Conservation (phyloP, 2,113 vertebrate genomes). For the Pygoscelis adeliae region DNA sequence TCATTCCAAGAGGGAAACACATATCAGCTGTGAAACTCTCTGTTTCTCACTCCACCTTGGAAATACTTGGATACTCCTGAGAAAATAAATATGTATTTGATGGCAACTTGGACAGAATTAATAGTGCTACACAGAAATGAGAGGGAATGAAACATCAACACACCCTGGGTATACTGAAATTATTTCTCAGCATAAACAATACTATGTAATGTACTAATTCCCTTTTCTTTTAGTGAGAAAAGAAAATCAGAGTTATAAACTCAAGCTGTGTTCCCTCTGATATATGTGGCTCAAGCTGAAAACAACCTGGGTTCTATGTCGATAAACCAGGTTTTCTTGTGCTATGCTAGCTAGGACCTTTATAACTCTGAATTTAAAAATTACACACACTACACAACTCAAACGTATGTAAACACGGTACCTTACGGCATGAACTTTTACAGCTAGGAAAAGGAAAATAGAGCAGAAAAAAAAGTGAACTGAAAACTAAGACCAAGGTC, state of each 20-base stretch:
- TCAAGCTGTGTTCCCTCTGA: background rate
- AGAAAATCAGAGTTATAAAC: background rate
- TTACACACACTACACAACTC: background rate
- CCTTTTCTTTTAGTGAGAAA: background rate
- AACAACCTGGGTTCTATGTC: background rate
- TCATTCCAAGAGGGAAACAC: slow-evolving; percentile 72
- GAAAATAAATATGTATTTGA: slow-evolving; percentile 73
- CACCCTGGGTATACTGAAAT: slow-evolving; percentile 54
- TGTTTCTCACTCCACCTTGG: slow-evolving; percentile 74
- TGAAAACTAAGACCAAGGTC: background rate
- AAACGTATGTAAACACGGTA: background rate
- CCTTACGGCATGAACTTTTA: background rate
- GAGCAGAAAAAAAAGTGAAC: background rate
- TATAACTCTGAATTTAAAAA: background rate
- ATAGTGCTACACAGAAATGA: slow-evolving; percentile 15
- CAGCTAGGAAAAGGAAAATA: background rate
- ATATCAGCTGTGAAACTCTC: slow-evolving; percentile 65
- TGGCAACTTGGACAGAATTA: slow-evolving; percentile 58
- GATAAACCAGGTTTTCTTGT: background rate
- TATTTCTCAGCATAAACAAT: slow-evolving; percentile 49
- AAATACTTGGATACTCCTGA: slow-evolving; percentile 70
- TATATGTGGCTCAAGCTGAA: background rate
- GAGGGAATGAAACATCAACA: slow-evolving; percentile 51
- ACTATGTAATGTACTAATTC: background rate
- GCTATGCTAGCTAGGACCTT: background rate